Evolutionary conservation across 2,888 invertebrate genomes (phyloP), one percentile per base, ranked within the genome.

Genomic region (Acronicta aceris): DNA sequence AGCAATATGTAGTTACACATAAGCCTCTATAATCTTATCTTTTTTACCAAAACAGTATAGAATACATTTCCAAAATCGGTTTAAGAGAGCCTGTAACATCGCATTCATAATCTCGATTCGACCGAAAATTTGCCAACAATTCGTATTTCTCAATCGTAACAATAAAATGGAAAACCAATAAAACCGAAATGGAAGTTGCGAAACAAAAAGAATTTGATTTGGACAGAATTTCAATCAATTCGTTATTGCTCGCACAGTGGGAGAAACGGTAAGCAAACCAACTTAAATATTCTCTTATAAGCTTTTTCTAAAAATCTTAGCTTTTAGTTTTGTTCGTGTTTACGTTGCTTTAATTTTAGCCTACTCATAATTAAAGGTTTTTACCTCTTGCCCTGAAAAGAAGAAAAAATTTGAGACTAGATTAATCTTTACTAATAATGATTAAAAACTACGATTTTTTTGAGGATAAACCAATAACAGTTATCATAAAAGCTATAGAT

Each of bases 181-280:
- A 90, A 85, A 81, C 64, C 68, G 66, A 81, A 90, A 89, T 85
- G 81, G 86, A 87, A 86, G 84, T 93, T 92, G 83, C 81, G 87
- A 88, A 93, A 91, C 85, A 78, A 79, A 77, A 81, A 65, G 77
- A 79, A 88, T 90, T 90, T 84, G 87, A 88, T 89, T 92, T 85
- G 76, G 71, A 65, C 71, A 67, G 80, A 83, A 86, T 87, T 86
- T 82, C 83, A 87, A 88, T 85, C 81, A 71, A 78, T 78, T 78
- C 71, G 85, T 84, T 84, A 84, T 84, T 83, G 59, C 65, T 64
- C 43, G 25, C 55, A 33, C 53, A 68, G 49, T 47, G 70, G 56
- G 63, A 65, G 59, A 73, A 73, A 74, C 75, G 82, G 88, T 88
- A 81, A 87, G 88, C 67, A 64, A 74, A 69, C 66, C 48, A 74